Conservation (phyloP, 1,140 invertebrate species). For the Drosophila pallidifrons region DNA sequence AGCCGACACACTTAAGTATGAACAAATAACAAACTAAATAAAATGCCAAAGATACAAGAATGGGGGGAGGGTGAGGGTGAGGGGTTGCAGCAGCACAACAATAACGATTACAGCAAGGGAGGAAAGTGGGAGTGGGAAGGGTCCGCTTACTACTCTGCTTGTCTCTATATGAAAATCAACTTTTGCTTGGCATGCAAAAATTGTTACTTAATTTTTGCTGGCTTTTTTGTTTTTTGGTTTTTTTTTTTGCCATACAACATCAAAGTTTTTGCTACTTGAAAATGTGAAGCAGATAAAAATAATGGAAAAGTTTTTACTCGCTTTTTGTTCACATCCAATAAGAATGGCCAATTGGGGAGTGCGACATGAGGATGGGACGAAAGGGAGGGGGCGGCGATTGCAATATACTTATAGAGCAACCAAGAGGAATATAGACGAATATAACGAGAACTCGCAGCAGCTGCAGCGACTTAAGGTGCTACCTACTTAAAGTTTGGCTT, state of each 20-base stretch:
- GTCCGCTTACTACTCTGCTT: slow-evolving; percentile 1
- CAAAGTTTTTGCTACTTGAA: slow-evolving; percentile 76
- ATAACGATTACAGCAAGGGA: slow-evolving; percentile 52
- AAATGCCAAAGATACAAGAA: slow-evolving; percentile 71
- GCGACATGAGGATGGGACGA: neutral
- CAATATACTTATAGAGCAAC: neutral
- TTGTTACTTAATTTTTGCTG: slow-evolving; percentile 78
- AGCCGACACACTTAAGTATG: slow-evolving; percentile 81
- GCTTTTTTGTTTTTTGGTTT: slow-evolving; percentile 51
- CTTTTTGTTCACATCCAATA: slow-evolving; percentile 52
- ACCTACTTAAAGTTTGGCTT: slow-evolving; percentile 74
- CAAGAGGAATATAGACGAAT: slow-evolving; percentile 29
- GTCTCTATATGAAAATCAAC: slow-evolving; percentile 69
- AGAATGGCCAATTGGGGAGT: slow-evolving; percentile 7
- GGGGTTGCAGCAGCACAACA: slow-evolving; percentile 48
- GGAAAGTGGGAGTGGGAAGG: neutral
- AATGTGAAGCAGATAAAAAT: slow-evolving; percentile 82
- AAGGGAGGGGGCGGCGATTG: neutral
- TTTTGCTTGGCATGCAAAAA: slow-evolving; percentile 72
- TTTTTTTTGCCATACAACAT: slow-evolving; percentile 69
- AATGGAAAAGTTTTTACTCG: slow-evolving; percentile 75
- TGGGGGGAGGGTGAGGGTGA: slow-evolving; percentile 10
- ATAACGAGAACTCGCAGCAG: slow-evolving; percentile 54
- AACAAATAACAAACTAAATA: slow-evolving; percentile 83
- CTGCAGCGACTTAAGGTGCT: slow-evolving; percentile 68